Conservation (phyloP, 2,888 invertebrate species). For the Venustoraphidia nigricollis region DNA sequence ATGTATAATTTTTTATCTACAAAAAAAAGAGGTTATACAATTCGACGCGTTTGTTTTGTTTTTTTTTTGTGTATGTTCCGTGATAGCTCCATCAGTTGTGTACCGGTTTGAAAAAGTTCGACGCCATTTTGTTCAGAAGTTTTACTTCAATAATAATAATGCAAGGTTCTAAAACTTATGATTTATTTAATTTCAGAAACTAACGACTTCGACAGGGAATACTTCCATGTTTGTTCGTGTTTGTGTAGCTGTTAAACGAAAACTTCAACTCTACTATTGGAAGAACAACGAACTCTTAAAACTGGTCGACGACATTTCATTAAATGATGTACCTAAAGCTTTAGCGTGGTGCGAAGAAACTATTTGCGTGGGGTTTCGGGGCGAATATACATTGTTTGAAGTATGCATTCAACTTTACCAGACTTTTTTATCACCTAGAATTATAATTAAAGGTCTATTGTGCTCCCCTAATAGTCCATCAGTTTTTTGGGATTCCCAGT, state of each 20-base stretch:
- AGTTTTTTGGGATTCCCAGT: too few species aligned
- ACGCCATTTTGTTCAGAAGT: too few species aligned
- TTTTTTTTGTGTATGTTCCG: too few species aligned
- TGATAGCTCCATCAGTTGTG: too few species aligned
- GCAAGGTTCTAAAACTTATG: not conserved
- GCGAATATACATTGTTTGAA: constrained; percentile 63
- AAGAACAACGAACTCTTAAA: constrained; percentile 69
- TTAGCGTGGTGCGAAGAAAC: constrained; percentile 72
- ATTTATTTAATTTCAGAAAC: constrained; percentile 26
- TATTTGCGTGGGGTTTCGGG: constrained; percentile 76
- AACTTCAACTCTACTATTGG: constrained; percentile 77
- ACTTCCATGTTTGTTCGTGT: constrained; percentile 62
- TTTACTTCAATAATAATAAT: not conserved
- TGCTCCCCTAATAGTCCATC: too few species aligned
- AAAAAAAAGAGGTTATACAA: too few species aligned
- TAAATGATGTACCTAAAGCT: constrained; percentile 66
- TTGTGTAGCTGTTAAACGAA: constrained; percentile 76
- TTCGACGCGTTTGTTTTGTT: too few species aligned
- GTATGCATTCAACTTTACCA: constrained; percentile 33
- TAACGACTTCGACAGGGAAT: constrained; percentile 53
- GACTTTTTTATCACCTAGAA: too few species aligned
- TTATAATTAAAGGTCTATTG: too few species aligned
- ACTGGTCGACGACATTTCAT: constrained; percentile 53
- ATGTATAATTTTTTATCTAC: constrained; percentile 14
- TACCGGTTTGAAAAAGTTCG: too few species aligned